Conservation (phyloP, 2,113 vertebrate species). For the Triplophysa dalaica region DNA sequence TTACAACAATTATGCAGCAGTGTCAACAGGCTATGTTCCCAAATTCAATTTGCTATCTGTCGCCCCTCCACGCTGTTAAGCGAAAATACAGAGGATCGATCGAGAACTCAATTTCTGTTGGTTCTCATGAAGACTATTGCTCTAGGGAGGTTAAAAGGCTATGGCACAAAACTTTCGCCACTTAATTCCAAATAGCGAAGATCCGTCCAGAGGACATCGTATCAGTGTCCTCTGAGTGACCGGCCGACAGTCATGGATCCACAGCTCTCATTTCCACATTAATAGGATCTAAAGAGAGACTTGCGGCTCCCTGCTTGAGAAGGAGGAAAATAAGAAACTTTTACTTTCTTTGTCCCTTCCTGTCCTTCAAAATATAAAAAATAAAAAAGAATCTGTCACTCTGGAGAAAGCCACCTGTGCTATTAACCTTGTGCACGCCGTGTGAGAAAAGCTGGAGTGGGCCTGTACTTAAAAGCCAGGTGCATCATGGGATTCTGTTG, state of each 20-base stretch:
- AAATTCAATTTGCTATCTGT: slow-evolving; percentile 75
- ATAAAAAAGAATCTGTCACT: slow-evolving; percentile 75
- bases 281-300: slow-evolving; percentile 71
- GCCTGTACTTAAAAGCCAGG: slow-evolving; percentile 65
- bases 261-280: slow-evolving; percentile 66
- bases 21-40: slow-evolving; percentile 70
- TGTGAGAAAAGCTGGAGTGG: slow-evolving; percentile 64
- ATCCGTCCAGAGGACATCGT: neutral
- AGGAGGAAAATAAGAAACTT: slow-evolving; percentile 46
- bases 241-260: slow-evolving; percentile 56
- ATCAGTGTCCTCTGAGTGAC: slow-evolving; percentile 14
- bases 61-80: slow-evolving; percentile 58
- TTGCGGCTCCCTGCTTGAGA: slow-evolving; percentile 63
- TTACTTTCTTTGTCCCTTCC: slow-evolving; percentile 15
- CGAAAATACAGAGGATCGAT: slow-evolving; percentile 61
- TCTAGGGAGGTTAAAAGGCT: slow-evolving; percentile 41
- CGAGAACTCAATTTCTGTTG: slow-evolving; percentile 65
- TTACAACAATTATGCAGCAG: slow-evolving; percentile 69
- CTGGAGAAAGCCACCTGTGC: slow-evolving; percentile 71
- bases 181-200: slow-evolving; percentile 22
- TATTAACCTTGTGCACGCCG: slow-evolving; percentile 76
- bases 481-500: slow-evolving; percentile 60
- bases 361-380: slow-evolving; percentile 65
- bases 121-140: slow-evolving; percentile 52
- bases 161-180: slow-evolving; percentile 14